phyloP scores from a whole-genome alignment of 2,113 vertebrate genomes.

The Parotia lawesii region DNA sequence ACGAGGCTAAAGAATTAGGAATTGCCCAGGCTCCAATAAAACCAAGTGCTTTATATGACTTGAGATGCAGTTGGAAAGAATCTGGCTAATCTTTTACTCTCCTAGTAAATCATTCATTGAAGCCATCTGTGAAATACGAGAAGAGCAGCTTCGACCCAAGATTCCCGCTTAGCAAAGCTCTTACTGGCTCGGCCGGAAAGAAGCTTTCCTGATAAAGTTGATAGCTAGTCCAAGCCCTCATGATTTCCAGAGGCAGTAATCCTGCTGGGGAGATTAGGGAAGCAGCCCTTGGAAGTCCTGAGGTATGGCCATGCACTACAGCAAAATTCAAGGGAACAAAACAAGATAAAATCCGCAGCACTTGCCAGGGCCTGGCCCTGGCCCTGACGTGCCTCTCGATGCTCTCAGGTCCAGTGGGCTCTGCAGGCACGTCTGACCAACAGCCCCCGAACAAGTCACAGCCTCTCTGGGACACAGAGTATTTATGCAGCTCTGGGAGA shows the following conservation, averaged over 20 bases:
- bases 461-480: background rate
- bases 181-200: slow-evolving; percentile 24
- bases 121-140: slow-evolving; percentile 61
- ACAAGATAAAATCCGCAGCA: rapidly evolving
- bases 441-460: background rate
- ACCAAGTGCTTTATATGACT: background rate
- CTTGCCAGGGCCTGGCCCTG: background rate
- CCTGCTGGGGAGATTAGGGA: slow-evolving; percentile 27
- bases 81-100: slow-evolving; percentile 61
- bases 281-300: background rate
- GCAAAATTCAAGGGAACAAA: background rate
- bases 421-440: background rate
- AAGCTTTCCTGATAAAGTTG: slow-evolving; percentile 50
- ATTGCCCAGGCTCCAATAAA: background rate
- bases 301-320: background rate
- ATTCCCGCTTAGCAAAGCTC: background rate
- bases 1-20: background rate
- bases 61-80: slow-evolving; percentile 22
- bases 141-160: slow-evolving; percentile 30
- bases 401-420: background rate
- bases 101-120: slow-evolving; percentile 60
- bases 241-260: slow-evolving; percentile 31
- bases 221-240: slow-evolving; percentile 24
- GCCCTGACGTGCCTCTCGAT: background rate
- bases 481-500: background rate